Evolutionary conservation across 2,888 invertebrate species (phyloP).

Genomic region (Scaptomyza caliginosa): DNA sequence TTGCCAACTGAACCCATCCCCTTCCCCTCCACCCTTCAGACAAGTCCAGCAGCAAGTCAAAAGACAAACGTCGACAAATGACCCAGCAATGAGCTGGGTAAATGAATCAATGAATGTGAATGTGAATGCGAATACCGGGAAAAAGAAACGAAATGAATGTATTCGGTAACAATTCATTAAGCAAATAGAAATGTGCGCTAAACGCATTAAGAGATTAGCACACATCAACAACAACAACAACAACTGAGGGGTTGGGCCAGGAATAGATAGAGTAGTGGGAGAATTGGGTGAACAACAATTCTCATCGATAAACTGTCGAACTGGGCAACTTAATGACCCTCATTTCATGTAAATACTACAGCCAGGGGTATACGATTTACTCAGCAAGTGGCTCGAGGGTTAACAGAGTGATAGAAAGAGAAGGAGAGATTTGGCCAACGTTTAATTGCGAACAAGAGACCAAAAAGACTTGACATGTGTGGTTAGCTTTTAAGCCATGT

Average conservation of each 20-base stretch:
- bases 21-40: not conserved
- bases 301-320: slow-evolving; percentile 64
- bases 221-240: slow-evolving; percentile 60
- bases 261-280: not conserved
- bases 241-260: not conserved
- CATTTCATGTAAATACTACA: slow-evolving; percentile 59
- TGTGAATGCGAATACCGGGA: slow-evolving; percentile 35
- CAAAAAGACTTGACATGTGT: slow-evolving; percentile 32
- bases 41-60: slow-evolving; percentile 49
- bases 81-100: slow-evolving; percentile 67
- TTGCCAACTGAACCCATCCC: not conserved
- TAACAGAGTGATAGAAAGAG: not conserved
- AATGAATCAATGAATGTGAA: slow-evolving; percentile 65
- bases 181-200: slow-evolving; percentile 80
- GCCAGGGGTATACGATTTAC: slow-evolving; percentile 20
- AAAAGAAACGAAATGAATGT: slow-evolving; percentile 63
- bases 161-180: slow-evolving; percentile 79
- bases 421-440: slow-evolving; percentile 37
- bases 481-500: slow-evolving; percentile 46
- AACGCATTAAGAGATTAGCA: slow-evolving; percentile 84
- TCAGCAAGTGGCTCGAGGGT: slow-evolving; percentile 15
- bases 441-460: slow-evolving; percentile 48
- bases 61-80: slow-evolving; percentile 77
- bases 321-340: slow-evolving; percentile 74
- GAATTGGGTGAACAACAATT: slow-evolving; percentile 25